Evolutionary conservation across 2,888 invertebrate genomes (phyloP).

Genomic region (Opisthograptis luteolata): DNA sequence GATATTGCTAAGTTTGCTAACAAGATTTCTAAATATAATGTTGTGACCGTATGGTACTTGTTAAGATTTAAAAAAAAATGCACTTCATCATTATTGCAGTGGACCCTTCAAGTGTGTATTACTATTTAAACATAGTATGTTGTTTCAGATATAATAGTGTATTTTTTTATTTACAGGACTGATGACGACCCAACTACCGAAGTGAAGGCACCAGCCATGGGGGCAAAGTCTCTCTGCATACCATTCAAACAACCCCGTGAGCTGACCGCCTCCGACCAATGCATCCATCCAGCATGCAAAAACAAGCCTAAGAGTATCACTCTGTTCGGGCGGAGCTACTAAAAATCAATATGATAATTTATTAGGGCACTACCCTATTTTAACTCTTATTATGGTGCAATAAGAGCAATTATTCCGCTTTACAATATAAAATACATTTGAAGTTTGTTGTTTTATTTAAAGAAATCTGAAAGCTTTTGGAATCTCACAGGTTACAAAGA

Average conservation of each 20-base stretch:
- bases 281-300: constrained; percentile 94
- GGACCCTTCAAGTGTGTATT: too few relatives aligned
- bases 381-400: constrained; percentile 19
- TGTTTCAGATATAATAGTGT: too few relatives aligned
- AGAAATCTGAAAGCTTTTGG: not conserved
- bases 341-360: constrained; percentile 39
- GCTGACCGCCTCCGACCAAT: constrained; percentile 86
- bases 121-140: too few relatives aligned
- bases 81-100: too few relatives aligned
- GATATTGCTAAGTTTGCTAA: too few relatives aligned
- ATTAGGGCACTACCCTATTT: too few relatives aligned
- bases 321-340: constrained; percentile 98
- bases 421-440: constrained; percentile 47
- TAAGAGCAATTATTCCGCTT: constrained; percentile 44
- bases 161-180: constrained; percentile 78
- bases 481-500: not conserved
- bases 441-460: constrained; percentile 29
- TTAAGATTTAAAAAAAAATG: too few relatives aligned
- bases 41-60: too few relatives aligned
- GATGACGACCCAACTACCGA: constrained; percentile 85
- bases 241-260: constrained; percentile 94
- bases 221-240: constrained; percentile 99
- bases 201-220: constrained; percentile 97
- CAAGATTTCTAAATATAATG: too few relatives aligned
- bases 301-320: constrained; percentile 93